Evolutionary conservation across 2,888 invertebrate species (phyloP).

Genomic region (Drosophila differens): DNA sequence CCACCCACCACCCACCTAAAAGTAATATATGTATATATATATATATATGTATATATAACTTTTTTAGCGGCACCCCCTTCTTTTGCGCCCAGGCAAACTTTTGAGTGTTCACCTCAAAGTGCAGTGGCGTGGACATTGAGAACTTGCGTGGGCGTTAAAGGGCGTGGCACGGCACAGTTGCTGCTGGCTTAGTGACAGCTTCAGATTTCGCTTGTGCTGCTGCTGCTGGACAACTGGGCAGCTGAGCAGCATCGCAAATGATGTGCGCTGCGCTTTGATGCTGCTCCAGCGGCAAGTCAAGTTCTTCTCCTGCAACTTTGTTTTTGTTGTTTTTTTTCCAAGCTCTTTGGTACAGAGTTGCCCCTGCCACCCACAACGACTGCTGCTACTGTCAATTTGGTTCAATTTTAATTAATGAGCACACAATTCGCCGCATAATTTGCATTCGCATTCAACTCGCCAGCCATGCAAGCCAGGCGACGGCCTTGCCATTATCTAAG

Average conservation of each 20-base stretch:
- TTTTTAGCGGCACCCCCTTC: constrained; percentile 17
- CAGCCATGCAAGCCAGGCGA: constrained; percentile 8
- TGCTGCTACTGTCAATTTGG: constrained; percentile 58
- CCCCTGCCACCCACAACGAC: background rate
- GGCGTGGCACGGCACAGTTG: constrained; percentile 30
- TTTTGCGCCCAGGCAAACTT: constrained; percentile 52
- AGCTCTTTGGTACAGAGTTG: constrained; percentile 20
- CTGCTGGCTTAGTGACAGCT: constrained; percentile 18
- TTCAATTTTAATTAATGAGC: constrained; percentile 80
- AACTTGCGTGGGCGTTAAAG: constrained; percentile 39
- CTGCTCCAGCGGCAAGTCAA: constrained; percentile 20
- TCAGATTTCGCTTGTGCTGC: constrained; percentile 1
- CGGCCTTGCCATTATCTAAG: constrained; percentile 72
- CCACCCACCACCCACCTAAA: constrained; percentile 14
- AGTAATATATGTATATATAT: constrained; percentile 59
- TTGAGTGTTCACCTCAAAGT: constrained; percentile 79
- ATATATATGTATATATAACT: constrained; percentile 15
- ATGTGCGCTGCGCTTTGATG: constrained; percentile 41
- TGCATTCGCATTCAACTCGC: constrained; percentile 54
- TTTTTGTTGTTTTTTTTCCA: background rate
- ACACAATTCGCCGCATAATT: constrained; percentile 77
- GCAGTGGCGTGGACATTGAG: constrained; percentile 74
- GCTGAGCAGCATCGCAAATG: constrained; percentile 31
- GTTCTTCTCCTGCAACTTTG: constrained; percentile 12
- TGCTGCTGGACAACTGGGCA: constrained; percentile 9